Conservation (phyloP, 2,888 invertebrate genomes). For the Oscheius sp. region DNA sequence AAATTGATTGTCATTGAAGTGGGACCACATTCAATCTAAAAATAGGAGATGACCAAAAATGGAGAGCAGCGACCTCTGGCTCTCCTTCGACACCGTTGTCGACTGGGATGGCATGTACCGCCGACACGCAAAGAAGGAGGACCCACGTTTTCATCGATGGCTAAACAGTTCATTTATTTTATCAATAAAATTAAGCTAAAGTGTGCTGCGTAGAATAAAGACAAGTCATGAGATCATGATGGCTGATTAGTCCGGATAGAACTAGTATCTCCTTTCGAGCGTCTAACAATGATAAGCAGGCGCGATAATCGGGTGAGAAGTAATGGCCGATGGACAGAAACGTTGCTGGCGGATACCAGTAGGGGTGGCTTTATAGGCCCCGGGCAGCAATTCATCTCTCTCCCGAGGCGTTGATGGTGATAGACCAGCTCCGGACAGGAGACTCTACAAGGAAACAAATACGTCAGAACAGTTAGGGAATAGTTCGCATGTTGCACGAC, state of each 20-base stretch:
- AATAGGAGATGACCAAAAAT: neutral
- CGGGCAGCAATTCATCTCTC: conserved; percentile 31
- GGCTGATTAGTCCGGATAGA: too few species aligned
- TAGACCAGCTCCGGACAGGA: conserved; percentile 16
- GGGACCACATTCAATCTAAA: conserved; percentile 72
- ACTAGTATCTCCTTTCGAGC: neutral
- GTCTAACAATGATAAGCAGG: conserved; percentile 16
- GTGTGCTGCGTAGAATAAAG: neutral
- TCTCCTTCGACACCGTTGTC: conserved; percentile 69
- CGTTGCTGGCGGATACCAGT: conserved; percentile 4
- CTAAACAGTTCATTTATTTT: neutral
- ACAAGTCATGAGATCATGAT: neutral
- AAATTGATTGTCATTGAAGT: conserved; percentile 68
- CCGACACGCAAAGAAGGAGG: conserved; percentile 16
- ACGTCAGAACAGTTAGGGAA: too few species aligned
- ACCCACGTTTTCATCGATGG: conserved; percentile 24
- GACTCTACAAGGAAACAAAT: too few species aligned
- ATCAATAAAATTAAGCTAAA: neutral
- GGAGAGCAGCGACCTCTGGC: conserved; percentile 54
- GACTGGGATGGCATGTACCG: conserved; percentile 59
- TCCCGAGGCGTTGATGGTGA: neutral
- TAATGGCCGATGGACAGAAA: conserved; percentile 19
- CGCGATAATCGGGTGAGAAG: conserved; percentile 32
- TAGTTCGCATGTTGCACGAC: too few species aligned
- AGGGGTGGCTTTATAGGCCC: conserved; percentile 23